phyloP scores from a whole-genome alignment of 2,888 invertebrate species.

The Drosophila histrio region DNA sequence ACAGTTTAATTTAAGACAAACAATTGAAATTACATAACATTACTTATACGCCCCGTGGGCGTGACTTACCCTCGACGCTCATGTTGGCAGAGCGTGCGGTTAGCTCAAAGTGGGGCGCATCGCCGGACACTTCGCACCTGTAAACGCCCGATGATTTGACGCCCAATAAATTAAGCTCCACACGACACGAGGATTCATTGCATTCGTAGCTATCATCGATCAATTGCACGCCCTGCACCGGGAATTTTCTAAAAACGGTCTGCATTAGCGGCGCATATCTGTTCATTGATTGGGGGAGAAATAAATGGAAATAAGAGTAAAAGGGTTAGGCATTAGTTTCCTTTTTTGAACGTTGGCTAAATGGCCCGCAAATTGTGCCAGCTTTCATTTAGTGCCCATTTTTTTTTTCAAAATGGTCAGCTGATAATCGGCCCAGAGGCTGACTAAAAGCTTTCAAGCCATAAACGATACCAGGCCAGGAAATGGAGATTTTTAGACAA shows the following conservation, averaged over 20 bases:
- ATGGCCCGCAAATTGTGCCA: constrained; percentile 65
- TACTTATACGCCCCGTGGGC: constrained; percentile 51
- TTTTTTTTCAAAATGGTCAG: constrained; percentile 36
- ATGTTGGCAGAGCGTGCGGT: constrained; percentile 86
- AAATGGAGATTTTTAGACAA: constrained; percentile 72
- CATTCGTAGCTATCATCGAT: constrained; percentile 79
- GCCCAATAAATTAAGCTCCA: constrained; percentile 80
- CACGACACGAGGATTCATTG: constrained; percentile 81
- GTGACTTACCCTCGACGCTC: constrained; percentile 86
- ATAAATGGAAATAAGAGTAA: background rate
- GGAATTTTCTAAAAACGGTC: constrained; percentile 79
- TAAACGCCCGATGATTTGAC: constrained; percentile 85
- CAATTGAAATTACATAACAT: constrained; percentile 72
- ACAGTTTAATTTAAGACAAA: constrained; percentile 67
- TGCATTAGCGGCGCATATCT: constrained; percentile 82
- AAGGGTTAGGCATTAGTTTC: constrained; percentile 27
- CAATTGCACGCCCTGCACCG: constrained; percentile 78
- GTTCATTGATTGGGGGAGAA: background rate
- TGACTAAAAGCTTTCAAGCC: constrained; percentile 71
- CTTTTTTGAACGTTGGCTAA: constrained; percentile 50
- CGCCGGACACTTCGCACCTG: constrained; percentile 87
- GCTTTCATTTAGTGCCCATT: constrained; percentile 45
- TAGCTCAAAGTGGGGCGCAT: constrained; percentile 86
- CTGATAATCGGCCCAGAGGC: constrained; percentile 67
- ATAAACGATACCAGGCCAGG: constrained; percentile 64